These are phyloP conservation scores for Neuroscelio doddi DNA, from an alignment of 2,888 invertebrate species.

Conservation along the genomic window DNA sequence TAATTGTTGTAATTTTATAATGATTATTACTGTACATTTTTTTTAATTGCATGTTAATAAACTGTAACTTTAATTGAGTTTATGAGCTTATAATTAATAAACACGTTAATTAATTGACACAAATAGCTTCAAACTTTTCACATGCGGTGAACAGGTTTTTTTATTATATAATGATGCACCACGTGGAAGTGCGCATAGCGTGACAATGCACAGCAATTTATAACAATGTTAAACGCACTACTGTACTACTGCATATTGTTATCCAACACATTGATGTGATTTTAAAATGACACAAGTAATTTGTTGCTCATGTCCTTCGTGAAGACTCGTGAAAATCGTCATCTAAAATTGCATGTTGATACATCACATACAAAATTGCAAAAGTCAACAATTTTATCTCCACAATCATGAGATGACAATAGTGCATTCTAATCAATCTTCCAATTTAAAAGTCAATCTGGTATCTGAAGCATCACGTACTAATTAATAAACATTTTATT, in stretches of 20 bases:
- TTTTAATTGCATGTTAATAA: no score
- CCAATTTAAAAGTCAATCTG: no score
- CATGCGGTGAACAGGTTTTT: conserved; percentile 33
- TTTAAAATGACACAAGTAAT: conserved; percentile 46
- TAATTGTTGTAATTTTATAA: no score
- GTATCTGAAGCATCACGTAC: no score
- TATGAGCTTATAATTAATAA: no score
- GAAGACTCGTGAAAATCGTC: conserved; percentile 32
- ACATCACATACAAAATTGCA: conserved; percentile 7
- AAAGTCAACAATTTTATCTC: no score
- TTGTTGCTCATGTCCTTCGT: conserved; percentile 39
- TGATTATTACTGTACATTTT: no score
- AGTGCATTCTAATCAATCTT: no score
- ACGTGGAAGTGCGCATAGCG: conserved; percentile 37
- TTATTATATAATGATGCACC: conserved; percentile 30
- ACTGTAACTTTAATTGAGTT: no score
- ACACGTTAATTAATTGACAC: background rate
- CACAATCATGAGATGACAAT: no score
- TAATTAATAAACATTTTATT: no score
- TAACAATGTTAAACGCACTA: conserved; percentile 45
- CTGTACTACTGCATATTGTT: conserved; percentile 32
- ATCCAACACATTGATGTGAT: conserved; percentile 42
- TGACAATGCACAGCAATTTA: conserved; percentile 45
- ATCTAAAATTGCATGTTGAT: conserved; percentile 26
- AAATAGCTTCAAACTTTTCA: background rate